Evolutionary conservation across 2,113 vertebrate genomes (phyloP), one percentile per base, ranked within the genome.

Genomic region (Xiphorhynchus elegans): DNA sequence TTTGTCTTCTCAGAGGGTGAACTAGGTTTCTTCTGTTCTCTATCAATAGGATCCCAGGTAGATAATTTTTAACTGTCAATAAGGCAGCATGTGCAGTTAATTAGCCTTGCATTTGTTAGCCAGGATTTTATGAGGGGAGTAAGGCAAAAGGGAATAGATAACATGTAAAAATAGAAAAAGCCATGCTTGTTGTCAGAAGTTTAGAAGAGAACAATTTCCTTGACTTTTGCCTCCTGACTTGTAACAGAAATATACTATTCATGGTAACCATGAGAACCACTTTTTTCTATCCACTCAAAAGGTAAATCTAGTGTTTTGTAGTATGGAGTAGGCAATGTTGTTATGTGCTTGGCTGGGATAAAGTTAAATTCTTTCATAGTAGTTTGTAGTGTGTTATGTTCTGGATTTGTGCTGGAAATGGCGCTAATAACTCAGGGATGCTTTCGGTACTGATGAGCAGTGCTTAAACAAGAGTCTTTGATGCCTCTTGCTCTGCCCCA

Each of bases 381-480:
- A 18, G 7, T 29, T 53, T 8, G 23, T n/a, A n/a, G 3, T 28
- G n/a, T 3, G 13, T 8, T 35, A 1, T 26, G 28, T 24, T 42
- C 25, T 63, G 37, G 60, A 40, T 63, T 40, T 63, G 60, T 72
- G 35, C 35, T 39, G 35, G 19, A 52, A 59, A 35, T 55, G 18
- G 24, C 12, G 11, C 25, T 52, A 26, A 11, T 17, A 52, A 53
- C 2, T 1, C 6, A 39, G 47, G 6, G 23, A 20, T 29, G 12
- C 10, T 75, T 35, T 58, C 0, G 1, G 1, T 31, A 1, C 5
- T 59, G 53, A 33, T 44, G 17, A 52, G 35, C 73, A 33, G 26
- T 3, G 20, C 31, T 76, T 14, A 37, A n/a, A 47, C 25, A 62
- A 62, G 31, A 21, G 28, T 4, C 20, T 68, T 42, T 76, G 37